Percentiles rank a stretch among this genome's conserved stretches.
Evolutionary conservation across 2,888 invertebrate genomes (phyloP).

Genomic region (Mamestra brassicae): DNA sequence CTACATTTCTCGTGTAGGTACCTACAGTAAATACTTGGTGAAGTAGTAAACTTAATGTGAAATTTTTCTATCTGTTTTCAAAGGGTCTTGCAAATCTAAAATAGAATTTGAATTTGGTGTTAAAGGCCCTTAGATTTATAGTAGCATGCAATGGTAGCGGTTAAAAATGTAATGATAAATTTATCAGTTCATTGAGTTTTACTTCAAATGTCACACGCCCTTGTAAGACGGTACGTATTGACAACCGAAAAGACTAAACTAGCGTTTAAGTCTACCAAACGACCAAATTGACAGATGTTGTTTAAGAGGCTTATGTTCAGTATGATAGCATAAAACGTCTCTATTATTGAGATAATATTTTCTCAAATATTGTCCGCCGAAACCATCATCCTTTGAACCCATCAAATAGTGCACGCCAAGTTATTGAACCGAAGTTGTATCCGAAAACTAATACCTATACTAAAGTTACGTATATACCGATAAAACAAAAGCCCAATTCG

Average conservation of each 20-base stretch:
- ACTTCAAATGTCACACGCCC: no score
- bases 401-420: slow-evolving; percentile 4
- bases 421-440: slow-evolving; percentile 3
- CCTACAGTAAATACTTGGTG: no score
- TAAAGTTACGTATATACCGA: neutral
- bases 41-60: no score
- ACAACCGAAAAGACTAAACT: neutral
- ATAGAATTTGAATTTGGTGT: no score
- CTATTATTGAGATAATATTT: neutral
- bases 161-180: no score
- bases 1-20: no score
- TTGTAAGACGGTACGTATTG: neutral
- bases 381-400: slow-evolving; percentile 12
- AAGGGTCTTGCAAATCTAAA: no score
- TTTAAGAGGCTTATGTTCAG: neutral
- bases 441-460: slow-evolving; percentile 1
- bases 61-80: no score
- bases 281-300: neutral
- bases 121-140: no score
- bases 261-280: neutral
- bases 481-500: slow-evolving; percentile 25
- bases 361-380: neutral
- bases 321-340: neutral
- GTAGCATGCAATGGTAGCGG: no score
- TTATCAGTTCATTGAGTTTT: no score